Evolutionary conservation across 2,888 invertebrate genomes (phyloP).

Genomic region (Melieria crassipennis): DNA sequence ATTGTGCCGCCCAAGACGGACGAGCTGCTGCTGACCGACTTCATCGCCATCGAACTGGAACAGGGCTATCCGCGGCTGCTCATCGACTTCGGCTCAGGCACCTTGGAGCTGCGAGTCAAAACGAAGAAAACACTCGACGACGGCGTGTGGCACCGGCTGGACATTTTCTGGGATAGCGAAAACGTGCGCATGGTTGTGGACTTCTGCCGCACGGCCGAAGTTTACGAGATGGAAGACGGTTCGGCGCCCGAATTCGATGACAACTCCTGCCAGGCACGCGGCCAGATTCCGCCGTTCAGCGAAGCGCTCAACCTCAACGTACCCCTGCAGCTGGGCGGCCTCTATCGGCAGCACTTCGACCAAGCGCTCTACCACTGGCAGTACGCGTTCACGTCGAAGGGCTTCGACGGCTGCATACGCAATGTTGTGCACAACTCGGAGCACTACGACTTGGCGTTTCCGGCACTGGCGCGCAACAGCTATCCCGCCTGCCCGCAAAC

Average conservation of each 20-base stretch:
- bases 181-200: conserved; percentile 92
- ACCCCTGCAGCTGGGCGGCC: conserved; percentile 92
- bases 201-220: conserved; percentile 87
- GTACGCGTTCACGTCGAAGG: conserved; percentile 86
- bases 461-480: conserved; percentile 85
- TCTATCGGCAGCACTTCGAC: conserved; percentile 89
- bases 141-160: conserved; percentile 96
- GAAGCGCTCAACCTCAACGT: conserved; percentile 94
- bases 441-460: conserved; percentile 93
- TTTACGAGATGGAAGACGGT: conserved; percentile 88
- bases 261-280: conserved; percentile 87
- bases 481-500: conserved; percentile 91
- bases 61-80: conserved; percentile 88
- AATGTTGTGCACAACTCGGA: conserved; percentile 95
- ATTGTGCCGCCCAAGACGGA: conserved; percentile 90
- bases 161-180: conserved; percentile 95
- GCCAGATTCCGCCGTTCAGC: conserved; percentile 92
- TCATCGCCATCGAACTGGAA: conserved; percentile 91
- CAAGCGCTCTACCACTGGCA: conserved; percentile 90
- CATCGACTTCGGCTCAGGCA: conserved; percentile 94
- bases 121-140: conserved; percentile 89
- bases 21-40: conserved; percentile 86
- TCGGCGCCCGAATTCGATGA: conserved; percentile 88
- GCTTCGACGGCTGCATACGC: conserved; percentile 95
- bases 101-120: conserved; percentile 83